These are phyloP conservation scores for Cardinalis cardinalis DNA, from an alignment of 2,113 vertebrate species.

Conservation along the genomic window DNA sequence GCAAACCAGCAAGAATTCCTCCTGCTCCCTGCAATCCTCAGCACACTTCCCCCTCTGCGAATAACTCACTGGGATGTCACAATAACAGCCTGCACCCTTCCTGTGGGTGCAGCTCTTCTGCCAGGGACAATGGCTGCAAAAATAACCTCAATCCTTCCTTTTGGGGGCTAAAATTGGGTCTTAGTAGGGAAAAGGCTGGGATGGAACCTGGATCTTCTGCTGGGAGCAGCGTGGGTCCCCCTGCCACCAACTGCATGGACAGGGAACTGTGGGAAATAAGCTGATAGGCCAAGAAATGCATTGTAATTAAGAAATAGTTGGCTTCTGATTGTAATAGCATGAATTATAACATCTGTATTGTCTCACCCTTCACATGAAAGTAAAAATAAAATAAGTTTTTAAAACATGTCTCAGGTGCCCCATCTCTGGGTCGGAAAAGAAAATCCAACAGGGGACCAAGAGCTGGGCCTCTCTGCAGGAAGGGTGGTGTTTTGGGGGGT, in stretches of 20 bases:
- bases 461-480: neutral
- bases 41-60: neutral
- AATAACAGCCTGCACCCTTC: neutral
- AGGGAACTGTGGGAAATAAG: neutral
- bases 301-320: neutral
- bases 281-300: neutral
- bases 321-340: neutral
- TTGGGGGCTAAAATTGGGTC: neutral
- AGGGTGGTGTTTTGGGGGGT: neutral
- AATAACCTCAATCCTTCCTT: rapidly evolving
- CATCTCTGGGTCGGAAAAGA: neutral
- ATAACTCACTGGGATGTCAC: neutral
- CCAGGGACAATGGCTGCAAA: neutral
- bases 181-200: rapidly evolving
- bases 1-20: neutral
- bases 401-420: neutral
- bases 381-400: neutral
- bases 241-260: rapidly evolving
- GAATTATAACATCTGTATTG: neutral
- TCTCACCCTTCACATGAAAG: neutral
- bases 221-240: neutral
- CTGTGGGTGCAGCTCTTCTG: neutral
- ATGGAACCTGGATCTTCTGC: neutral
- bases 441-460: neutral
- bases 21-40: neutral